phyloP scores from a whole-genome alignment of 2,113 vertebrate genomes.

The Scomber scombrus region DNA sequence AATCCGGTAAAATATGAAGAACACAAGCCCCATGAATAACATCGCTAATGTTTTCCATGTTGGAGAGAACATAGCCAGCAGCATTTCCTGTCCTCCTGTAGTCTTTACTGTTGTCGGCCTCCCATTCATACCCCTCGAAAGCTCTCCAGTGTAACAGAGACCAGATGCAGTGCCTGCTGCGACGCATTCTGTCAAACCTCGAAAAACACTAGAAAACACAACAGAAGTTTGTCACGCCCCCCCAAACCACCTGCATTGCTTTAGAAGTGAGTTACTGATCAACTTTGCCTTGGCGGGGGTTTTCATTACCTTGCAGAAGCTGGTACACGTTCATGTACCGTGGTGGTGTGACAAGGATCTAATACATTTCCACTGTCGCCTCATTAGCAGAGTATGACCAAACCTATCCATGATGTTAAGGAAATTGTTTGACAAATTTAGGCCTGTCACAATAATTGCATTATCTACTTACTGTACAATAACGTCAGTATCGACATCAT shows the following conservation, averaged over 20 bases:
- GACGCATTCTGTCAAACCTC: not conserved
- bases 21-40: not conserved
- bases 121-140: slow-evolving; percentile 21
- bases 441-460: too few species aligned
- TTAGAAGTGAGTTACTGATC: not conserved
- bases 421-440: too few species aligned
- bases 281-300: not conserved
- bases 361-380: too few species aligned
- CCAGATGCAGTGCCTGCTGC: slow-evolving; percentile 53
- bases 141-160: slow-evolving; percentile 42
- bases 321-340: not conserved
- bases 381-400: too few species aligned
- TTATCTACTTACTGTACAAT: too few species aligned
- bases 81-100: slow-evolving; percentile 37
- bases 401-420: too few species aligned
- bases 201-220: not conserved
- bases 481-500: too few species aligned
- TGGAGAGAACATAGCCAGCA: slow-evolving; percentile 35
- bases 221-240: not conserved
- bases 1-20: slow-evolving; percentile 1
- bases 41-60: slow-evolving; percentile 23
- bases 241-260: not conserved
- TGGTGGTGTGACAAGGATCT: too few species aligned
- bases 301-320: not conserved
- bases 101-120: slow-evolving; percentile 38